These are phyloP conservation scores for Papilio dardanus DNA, from an alignment of 1,140 invertebrate genomes.

Conservation along the genomic window DNA sequence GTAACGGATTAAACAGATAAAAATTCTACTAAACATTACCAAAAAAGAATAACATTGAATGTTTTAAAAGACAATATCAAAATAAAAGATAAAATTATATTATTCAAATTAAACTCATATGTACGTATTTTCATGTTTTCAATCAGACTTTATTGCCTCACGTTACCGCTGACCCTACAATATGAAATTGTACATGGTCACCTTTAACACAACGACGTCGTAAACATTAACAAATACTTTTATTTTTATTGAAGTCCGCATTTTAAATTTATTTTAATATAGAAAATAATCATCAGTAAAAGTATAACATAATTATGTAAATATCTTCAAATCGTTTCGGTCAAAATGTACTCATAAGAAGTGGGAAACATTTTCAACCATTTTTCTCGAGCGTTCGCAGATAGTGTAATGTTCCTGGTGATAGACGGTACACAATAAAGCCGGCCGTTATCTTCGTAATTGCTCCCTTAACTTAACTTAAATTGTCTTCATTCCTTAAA, in stretches of 20 bases:
- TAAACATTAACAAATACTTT: neutral
- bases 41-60: neutral
- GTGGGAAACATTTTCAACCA: neutral
- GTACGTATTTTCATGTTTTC: neutral
- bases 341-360: constrained; percentile 18
- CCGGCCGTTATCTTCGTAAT: constrained; percentile 17
- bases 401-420: constrained; percentile 13
- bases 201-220: neutral
- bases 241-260: neutral
- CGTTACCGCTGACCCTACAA: neutral
- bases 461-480: constrained; percentile 23
- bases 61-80: neutral
- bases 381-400: neutral
- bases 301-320: neutral
- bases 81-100: neutral
- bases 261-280: neutral
- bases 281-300: neutral
- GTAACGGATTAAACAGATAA: neutral
- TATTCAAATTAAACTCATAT: neutral
- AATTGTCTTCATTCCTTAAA: constrained; percentile 25
- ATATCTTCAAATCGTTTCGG: neutral
- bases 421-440: constrained; percentile 25
- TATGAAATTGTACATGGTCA: neutral
- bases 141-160: neutral
- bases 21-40: no score